Percentiles rank a stretch among this genome's conserved stretches.
Conservation (phyloP, 1,140 invertebrate species). For the Drosophila watanabei region DNA sequence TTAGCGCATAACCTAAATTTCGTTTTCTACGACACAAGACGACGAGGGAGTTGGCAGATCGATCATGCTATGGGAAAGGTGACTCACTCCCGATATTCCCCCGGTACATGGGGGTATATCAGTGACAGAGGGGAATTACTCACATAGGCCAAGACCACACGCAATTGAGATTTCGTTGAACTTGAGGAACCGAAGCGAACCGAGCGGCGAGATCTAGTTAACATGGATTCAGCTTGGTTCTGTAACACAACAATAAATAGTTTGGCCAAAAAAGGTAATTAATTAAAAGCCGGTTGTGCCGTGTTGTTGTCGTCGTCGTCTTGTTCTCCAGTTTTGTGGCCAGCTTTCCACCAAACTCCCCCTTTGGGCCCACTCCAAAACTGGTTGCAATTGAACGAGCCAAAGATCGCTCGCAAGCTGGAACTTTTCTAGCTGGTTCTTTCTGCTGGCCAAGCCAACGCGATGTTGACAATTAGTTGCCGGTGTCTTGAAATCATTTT, state of each 20-base stretch:
- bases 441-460: slow-evolving; percentile 21
- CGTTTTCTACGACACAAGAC: slow-evolving; percentile 48
- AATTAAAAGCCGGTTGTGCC: slow-evolving; percentile 80
- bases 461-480: slow-evolving; percentile 76
- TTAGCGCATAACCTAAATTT: slow-evolving; percentile 81
- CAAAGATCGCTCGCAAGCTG: slow-evolving; percentile 27
- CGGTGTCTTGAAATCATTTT: slow-evolving; percentile 67
- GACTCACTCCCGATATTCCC: slow-evolving; percentile 20
- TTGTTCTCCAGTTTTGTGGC: slow-evolving; percentile 35
- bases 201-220: slow-evolving; percentile 28
- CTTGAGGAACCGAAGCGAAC: slow-evolving; percentile 51
- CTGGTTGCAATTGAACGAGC: slow-evolving; percentile 62
- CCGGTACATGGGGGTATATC: slow-evolving; percentile 57
- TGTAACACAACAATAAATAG: slow-evolving; percentile 74
- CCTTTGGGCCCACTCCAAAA: slow-evolving; percentile 25
- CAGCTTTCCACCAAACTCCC: slow-evolving; percentile 18
- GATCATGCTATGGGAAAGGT: not conserved
- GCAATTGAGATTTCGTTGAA: slow-evolving; percentile 67
- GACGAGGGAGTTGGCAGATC: not conserved
- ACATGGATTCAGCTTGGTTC: slow-evolving; percentile 27
- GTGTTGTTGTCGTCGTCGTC: slow-evolving; percentile 27
- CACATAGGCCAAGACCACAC: slow-evolving; percentile 47
- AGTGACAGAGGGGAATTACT: slow-evolving; percentile 53
- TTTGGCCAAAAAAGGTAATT: slow-evolving; percentile 83
- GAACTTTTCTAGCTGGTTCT: slow-evolving; percentile 53